Evolutionary conservation across 2,888 invertebrate genomes (phyloP), one percentile per base, ranked within the genome.

Genomic region (Polyommatus icarus): DNA sequence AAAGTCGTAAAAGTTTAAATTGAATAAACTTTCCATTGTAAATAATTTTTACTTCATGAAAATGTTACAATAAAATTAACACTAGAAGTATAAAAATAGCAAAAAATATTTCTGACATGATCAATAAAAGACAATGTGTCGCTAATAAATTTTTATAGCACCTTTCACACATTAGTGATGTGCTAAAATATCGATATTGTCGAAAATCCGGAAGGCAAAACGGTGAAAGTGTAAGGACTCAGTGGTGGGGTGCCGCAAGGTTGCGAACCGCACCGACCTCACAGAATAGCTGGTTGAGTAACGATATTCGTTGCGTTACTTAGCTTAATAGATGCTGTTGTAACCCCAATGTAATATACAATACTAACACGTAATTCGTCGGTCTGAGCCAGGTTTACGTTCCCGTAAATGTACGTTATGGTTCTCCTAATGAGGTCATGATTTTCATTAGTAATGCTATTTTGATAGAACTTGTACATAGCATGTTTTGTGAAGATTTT

Each of bases 241-340:
- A 78, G 83, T 80, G 80, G 82, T 81, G 84, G 86, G 86, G 84
- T 83, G 84, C 83, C 82, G 86, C 93, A 92, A 93, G 93, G 93
- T 90, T 93, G 91, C 89, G 87, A 89, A 90, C 90, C 87, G 85
- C 87, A 86, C 87, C 84, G 85, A 87, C 88, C 87, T 85, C 85
- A 90, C 91, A 87, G 89, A 91, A 90, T 90, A 88, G 88, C 89
- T 83, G 83, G 87, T 92, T 92, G 91, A 88, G 93, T 91, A 93
- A 92, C 89, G 86, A 87, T 87, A 90, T 89, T 90, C 85, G 85
- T 92, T 91, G 91, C 91, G 89, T 89, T 90, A 87, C 85, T 85
- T 84, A 84, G 83, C 83, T 86, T 88, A 88, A 88, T 88, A 82
- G 88, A 87, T 85, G 83, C 84, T 84, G 76, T 78, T 76, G 78